Evolutionary conservation across 2,797 vertebrate species (phyloP), one percentile per base, ranked within the genome.

Genomic region (Siniperca scherzeri): DNA sequence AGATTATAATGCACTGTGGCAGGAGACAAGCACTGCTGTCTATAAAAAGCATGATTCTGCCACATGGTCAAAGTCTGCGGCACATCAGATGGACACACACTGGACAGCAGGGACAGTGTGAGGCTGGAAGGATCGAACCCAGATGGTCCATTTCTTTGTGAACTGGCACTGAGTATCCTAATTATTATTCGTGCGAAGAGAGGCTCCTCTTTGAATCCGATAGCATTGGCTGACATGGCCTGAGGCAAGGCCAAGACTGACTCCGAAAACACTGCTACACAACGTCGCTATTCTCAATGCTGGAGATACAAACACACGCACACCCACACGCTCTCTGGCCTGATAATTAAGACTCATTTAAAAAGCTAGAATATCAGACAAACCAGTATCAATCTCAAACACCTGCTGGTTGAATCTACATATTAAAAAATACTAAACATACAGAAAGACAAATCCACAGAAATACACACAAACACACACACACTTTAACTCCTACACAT

Each of bases 171-270:
- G 75, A 87, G 76, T 85, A 86, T 83, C 74, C 88, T 92, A 89
- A 94, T 94, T 92, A 92, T 94, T 92, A 94, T 94, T 92, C 81
- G 57, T 90, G 82, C 81, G 82, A 91, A 84, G 83, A 90, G 85
- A 88, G 83, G 81, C 84, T 86, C 25, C 82, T 89, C 87, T 92
- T 90, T 89, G 87, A 92, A 87, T 59, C 68, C 38, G 80, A 82
- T 80, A 86, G 79, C 80, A 3, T 44, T 82, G 87, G 89, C 87
- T 84, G 85, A 87, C 76, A 73, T 79, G 74, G 89, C 92, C 89
- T 4, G 44, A 89, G 92, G 93, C 91, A 0, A 87, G 84, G 86
- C 90, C 89, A 85, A 80, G 72, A 25, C 70, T 70, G 79, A 79
- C 77, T 88, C 74, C 8, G 25, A 87, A 84, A 86, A 83, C 73